Base-by-base conservation (phyloP, 2,888 invertebrate genomes). In the Petrophora chlorosata region DNA sequence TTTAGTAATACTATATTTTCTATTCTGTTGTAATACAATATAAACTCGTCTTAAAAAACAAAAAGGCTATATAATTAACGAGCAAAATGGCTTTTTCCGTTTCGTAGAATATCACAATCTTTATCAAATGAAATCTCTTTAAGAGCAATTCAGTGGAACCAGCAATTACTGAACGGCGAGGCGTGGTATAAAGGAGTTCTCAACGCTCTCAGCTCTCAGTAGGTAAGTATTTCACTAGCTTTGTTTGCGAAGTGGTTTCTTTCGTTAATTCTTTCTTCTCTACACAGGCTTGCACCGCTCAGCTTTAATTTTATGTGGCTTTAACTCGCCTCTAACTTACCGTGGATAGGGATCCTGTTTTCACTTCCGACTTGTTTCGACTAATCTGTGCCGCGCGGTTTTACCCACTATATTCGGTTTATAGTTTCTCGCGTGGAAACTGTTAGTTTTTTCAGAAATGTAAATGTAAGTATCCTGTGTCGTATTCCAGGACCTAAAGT, bases 181-280 rank as follows among this genome's bases (percentile, higher is more conserved):
- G 45, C 30, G 41, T 41, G 30, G 35, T 51, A 48, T 49, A 39
- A 56, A 52, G 45, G 56, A 53, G 53, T 44, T 49, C 47, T 45
- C 45, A 40, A 30, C 46, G 43, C 49, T 35, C 48, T 42, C 30
- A 46, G 43, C 49, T 35, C 48, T 42, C 30, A 46, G 40, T 40
- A 32, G 35, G 53, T 42, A 53, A 51, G 53, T 51, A 46, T 59
- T 56, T 53, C 52, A 47, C 52, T 40, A 41, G 44, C 50, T 54
- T 54, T 53, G 58, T 53, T 48, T 52, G 47, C 36, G 17, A 19
- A 49, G 52, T 44, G 52, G 49, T 51, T 54, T 57, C 45, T 59
- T 56, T 56, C 40, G 25, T 49, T 48, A 43, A 53, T 51, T 53
- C 48, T 51, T 58, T 48, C 26, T 38, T 42, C 36, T 14, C 23